Conservation (phyloP, 2,888 invertebrate genomes). For the Catonia carolina region DNA sequence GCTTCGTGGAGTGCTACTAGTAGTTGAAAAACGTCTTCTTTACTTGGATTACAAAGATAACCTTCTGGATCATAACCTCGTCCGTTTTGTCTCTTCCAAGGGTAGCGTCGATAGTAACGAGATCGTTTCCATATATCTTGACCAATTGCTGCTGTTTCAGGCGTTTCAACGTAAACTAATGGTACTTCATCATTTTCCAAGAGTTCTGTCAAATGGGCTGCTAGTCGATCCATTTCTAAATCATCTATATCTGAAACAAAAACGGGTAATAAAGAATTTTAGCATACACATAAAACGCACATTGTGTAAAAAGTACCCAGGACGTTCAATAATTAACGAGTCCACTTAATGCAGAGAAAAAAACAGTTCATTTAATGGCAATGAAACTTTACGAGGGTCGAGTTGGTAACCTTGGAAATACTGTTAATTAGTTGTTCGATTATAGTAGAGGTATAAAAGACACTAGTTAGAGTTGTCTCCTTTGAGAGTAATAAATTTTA, state of each 20-base stretch:
- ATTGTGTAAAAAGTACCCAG: too few relatives aligned
- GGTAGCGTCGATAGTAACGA: conserved; percentile 54
- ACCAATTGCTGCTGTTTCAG: not conserved
- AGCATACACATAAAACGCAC: not conserved
- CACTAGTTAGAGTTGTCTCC: too few relatives aligned
- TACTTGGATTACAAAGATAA: conserved; percentile 55
- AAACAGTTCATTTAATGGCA: too few relatives aligned
- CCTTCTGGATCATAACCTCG: conserved; percentile 50
- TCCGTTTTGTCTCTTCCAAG: conserved; percentile 53
- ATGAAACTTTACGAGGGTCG: too few relatives aligned
- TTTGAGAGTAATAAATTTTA: too few relatives aligned
- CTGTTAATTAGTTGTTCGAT: too few relatives aligned
- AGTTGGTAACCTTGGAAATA: too few relatives aligned
- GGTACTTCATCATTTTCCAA: conserved; percentile 40
- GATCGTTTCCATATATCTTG: conserved; percentile 21
- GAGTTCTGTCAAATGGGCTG: conserved; percentile 36
- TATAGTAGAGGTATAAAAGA: too few relatives aligned
- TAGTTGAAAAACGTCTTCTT: conserved; percentile 54
- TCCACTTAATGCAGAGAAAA: too few relatives aligned
- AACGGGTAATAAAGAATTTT: not conserved
- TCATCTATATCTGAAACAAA: conserved; percentile 12
- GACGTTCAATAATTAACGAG: too few relatives aligned
- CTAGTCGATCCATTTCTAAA: conserved; percentile 30
- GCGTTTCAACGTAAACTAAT: conserved; percentile 40
- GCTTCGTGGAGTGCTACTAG: conserved; percentile 55